phyloP scores from a whole-genome alignment of 1,140 invertebrate genomes.

The Mamestra configurata region DNA sequence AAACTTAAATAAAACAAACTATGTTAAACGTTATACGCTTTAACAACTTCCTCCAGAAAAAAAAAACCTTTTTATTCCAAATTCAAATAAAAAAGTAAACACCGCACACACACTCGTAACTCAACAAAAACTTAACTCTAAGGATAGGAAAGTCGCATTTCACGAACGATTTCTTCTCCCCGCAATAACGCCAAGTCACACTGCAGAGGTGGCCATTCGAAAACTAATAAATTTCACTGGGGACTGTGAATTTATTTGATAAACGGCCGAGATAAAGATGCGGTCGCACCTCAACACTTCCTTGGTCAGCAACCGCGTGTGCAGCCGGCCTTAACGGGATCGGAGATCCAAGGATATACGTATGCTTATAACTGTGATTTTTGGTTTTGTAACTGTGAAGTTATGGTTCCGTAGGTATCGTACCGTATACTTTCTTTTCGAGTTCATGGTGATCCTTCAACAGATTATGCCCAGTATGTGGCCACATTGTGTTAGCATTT shows the following conservation, averaged over 20 bases:
- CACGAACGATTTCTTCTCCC: conserved; percentile 48
- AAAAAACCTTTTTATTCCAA: neutral
- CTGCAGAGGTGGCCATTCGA: conserved; percentile 70
- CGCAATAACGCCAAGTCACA: conserved; percentile 67
- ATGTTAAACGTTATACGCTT: no score
- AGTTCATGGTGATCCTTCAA: no score
- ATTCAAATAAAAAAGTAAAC: neutral
- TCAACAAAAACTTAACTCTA: conserved; percentile 41
- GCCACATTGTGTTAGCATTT: no score
- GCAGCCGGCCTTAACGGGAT: conserved; percentile 3
- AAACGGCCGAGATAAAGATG: conserved; percentile 76
- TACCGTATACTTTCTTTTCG: no score
- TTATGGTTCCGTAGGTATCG: no score
- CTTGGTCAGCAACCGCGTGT: conserved; percentile 46
- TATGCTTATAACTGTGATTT: neutral
- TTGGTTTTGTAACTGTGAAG: neutral
- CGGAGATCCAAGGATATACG: neutral
- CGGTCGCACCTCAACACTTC: conserved; percentile 52
- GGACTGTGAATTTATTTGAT: conserved; percentile 78
- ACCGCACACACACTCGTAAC: neutral
- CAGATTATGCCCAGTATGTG: no score
- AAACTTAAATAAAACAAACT: no score
- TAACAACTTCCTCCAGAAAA: neutral
- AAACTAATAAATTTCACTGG: conserved; percentile 78
- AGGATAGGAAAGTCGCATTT: conserved; percentile 51